phyloP scores from a whole-genome alignment of 2,797 vertebrate species.

The Fringilla coelebs region DNA sequence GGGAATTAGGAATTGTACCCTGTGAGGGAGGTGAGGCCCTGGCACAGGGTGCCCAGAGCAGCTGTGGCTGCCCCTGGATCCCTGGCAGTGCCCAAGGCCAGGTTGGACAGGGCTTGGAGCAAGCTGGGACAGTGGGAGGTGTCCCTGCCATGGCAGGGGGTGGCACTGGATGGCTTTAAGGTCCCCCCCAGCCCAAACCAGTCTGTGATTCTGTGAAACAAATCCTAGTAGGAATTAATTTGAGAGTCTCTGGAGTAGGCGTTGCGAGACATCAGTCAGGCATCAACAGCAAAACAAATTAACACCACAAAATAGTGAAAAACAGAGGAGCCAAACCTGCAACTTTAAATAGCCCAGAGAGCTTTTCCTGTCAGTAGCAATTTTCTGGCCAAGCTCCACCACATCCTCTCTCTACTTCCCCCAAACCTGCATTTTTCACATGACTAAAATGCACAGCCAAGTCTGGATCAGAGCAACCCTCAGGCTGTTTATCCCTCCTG shows the following conservation, averaged over 20 bases:
- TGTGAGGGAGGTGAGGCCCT: accelerated
- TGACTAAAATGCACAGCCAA: not conserved
- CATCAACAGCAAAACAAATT: not conserved
- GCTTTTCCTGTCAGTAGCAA: not conserved
- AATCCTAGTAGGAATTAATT: not conserved
- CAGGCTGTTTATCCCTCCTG: not conserved
- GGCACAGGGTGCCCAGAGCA: not conserved
- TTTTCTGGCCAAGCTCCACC: not conserved
- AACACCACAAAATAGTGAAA: not conserved
- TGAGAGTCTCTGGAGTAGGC: not conserved
- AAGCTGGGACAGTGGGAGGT: accelerated
- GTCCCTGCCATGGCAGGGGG: not conserved
- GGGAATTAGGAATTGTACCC: no score
- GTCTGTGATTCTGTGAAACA: not conserved
- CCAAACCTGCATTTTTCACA: not conserved
- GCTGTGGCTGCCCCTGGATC: not conserved
- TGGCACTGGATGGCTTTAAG: not conserved
- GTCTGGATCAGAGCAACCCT: not conserved
- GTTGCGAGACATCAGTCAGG: not conserved
- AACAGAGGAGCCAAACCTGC: not conserved
- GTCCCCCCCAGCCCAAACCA: not conserved
- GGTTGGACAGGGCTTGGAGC: accelerated
- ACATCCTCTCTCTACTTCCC: not conserved
- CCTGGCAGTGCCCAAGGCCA: not conserved
- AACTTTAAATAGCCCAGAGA: not conserved